phyloP scores from a whole-genome alignment of 2,888 invertebrate species.

The Stenodera caucasica region DNA sequence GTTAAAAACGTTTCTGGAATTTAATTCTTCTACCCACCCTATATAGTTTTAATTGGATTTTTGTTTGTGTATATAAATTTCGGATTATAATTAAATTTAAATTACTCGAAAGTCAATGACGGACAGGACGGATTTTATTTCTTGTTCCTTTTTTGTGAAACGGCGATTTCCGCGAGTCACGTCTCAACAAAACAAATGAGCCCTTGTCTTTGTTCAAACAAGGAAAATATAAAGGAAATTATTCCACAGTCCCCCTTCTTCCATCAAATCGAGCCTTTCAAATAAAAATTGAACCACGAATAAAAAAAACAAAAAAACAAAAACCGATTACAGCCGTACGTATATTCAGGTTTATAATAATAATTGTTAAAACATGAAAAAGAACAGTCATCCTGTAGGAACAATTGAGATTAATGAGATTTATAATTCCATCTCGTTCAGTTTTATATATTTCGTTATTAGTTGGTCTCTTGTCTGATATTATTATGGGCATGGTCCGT shows the following conservation, averaged over 20 bases:
- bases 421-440: slow-evolving; percentile 41
- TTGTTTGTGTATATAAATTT: slow-evolving; percentile 50
- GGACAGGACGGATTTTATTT: background rate
- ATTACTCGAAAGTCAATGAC: slow-evolving; percentile 41
- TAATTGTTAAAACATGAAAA: slow-evolving; percentile 12
- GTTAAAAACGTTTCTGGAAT: slow-evolving; percentile 54
- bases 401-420: slow-evolving; percentile 35
- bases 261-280: no score
- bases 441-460: slow-evolving; percentile 32
- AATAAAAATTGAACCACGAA: background rate
- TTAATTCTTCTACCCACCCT: slow-evolving; percentile 46
- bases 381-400: slow-evolving; percentile 20
- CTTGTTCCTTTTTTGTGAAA: slow-evolving; percentile 9
- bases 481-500: slow-evolving; percentile 9
- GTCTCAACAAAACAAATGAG: slow-evolving; percentile 21
- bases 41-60: slow-evolving; percentile 54
- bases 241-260: no score
- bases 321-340: background rate
- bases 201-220: slow-evolving; percentile 14
- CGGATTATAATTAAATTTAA: slow-evolving; percentile 49
- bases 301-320: background rate
- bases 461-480: slow-evolving; percentile 11
- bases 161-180: slow-evolving; percentile 26
- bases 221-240: background rate
- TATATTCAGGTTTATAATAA: slow-evolving; percentile 6